A percentile compares a stretch with the other conserved stretches of the same genome.
Conservation (phyloP, 2,888 invertebrate species). For the Dromius quadrimaculatus region DNA sequence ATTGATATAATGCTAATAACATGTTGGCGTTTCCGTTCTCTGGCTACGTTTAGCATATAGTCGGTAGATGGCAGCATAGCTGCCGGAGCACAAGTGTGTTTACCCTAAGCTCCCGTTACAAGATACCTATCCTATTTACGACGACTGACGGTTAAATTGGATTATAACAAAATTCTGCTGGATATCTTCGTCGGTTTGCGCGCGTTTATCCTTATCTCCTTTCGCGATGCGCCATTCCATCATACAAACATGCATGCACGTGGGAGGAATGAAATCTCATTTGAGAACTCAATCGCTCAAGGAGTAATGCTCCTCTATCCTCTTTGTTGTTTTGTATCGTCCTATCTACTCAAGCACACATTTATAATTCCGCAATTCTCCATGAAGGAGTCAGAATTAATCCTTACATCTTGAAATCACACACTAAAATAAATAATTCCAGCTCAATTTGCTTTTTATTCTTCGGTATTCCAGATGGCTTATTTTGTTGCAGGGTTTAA, state of each 20-base stretch:
- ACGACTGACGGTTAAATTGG: constrained; percentile 49
- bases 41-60: not conserved
- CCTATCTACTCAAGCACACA: not conserved
- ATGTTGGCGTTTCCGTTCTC: constrained; percentile 36
- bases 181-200: constrained; percentile 41
- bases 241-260: constrained; percentile 33
- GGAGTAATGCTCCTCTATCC: not conserved
- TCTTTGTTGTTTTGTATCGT: not conserved
- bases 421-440: no score
- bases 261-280: constrained; percentile 32
- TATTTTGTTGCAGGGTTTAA: constrained; percentile 14
- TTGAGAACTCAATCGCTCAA: constrained; percentile 28
- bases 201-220: constrained; percentile 44
- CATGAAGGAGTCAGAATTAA: no score
- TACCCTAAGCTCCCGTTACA: constrained; percentile 49
- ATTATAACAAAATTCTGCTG: constrained; percentile 49
- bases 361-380: not conserved
- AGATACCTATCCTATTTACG: constrained; percentile 47
- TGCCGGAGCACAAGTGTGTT: constrained; percentile 42
- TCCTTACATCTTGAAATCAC: no score
- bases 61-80: not conserved
- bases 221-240: constrained; percentile 40
- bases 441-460: constrained; percentile 1
- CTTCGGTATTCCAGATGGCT: constrained; percentile 3
- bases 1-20: constrained; percentile 50